Evolutionary conservation across 2,797 vertebrate genomes (phyloP), one percentile per base, ranked within the genome.

Genomic region (Parauchenoglanis ngamensis): DNA sequence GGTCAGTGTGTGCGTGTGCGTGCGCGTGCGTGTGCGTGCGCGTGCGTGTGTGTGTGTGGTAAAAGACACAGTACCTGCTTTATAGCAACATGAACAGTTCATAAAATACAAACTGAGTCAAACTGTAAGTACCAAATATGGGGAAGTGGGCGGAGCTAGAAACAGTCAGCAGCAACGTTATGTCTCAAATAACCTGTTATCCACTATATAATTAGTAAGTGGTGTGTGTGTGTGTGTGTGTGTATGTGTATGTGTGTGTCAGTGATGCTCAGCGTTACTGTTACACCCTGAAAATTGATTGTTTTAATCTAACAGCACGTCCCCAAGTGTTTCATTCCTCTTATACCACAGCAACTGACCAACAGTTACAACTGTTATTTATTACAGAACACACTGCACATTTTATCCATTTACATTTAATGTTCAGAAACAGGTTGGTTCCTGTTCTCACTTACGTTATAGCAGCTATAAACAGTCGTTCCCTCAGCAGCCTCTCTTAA

Each of bases 11-110:
- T 56, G 10, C 35, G 23, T 76, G 3, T 56, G 8, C 23, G 76
- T 57, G 52, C 57, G n/a, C 54, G 75, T 77, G 76, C 56, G 76
- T 56, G 75, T 54, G 49, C 56, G 73, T n/a, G 44, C 52, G 72
- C 49, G 72, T 46, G 70, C 12, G 40, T 40, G 28, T 46, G 73
- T 52, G 73, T 56, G 75, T 77, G n/a, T 77, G 1, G 40, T 44
- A 40, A 1, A 73, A 73, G 11, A 46, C 72, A 49, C 70, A 46
- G 19, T 19, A 19, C 31, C 17, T 19, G 15, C 19, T 19, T 23
- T 49, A 49, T 49, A 70, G 4, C 72, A 25, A 31, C 17, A 70
- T 70, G 68, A 70, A 10, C 68, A 40, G 15, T 40, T 70, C 19
- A 40, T 70, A 70, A 73, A 23, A 19, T 25, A 23, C 40, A 46